Evolutionary conservation across 2,888 invertebrate genomes (phyloP), one percentile per base, ranked within the genome.

Genomic region (Drosophila tripunctata): DNA sequence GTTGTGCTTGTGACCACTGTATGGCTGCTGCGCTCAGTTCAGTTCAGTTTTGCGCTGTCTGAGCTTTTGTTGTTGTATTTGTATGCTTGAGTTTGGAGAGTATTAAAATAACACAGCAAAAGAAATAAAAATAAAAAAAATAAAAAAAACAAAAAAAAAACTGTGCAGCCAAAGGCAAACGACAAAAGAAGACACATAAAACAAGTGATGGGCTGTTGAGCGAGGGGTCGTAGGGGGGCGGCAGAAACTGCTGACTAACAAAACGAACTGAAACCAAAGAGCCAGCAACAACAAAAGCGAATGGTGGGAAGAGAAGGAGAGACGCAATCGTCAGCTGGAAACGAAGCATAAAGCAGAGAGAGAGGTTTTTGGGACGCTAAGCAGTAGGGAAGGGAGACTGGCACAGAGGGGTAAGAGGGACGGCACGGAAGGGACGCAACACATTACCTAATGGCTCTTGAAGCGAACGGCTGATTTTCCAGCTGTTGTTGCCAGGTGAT

Each of bases 401-500:
- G 12, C 21, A 17, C 44, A 22, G 21, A 43, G 51, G n/a, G 33
- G 36, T 21, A 36, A 36, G 43, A 22, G 15, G 33, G n/a, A n/a
- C n/a, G n/a, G n/a, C n/a, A n/a, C n/a, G n/a, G n/a, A n/a, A n/a
- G 47, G 55, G 33, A 15, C 30, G 27, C 43, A 45, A 64, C 52
- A 75, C 71, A 73, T 75, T 75, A 73, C 73, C 75, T 73, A 73
- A 75, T 73, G 71, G 60, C 52, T 56, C 57, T 50, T 61, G 15
- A 56, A 56, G 52, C 68, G 75, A 90, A 88, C 89, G 88, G 90
- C 90, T 90, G 90, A 89, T 85, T 77, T 88, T 88, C 88, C 90
- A 90, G 90, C 88, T 90, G 90, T 82, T 89, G 89, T 87, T 89
- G 84, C 84, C 88, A 87, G 86, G 88, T 88, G 88, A 87, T 87